phyloP scores from a whole-genome alignment of 2,797 vertebrate species.

The Poeciliopsis infans region DNA sequence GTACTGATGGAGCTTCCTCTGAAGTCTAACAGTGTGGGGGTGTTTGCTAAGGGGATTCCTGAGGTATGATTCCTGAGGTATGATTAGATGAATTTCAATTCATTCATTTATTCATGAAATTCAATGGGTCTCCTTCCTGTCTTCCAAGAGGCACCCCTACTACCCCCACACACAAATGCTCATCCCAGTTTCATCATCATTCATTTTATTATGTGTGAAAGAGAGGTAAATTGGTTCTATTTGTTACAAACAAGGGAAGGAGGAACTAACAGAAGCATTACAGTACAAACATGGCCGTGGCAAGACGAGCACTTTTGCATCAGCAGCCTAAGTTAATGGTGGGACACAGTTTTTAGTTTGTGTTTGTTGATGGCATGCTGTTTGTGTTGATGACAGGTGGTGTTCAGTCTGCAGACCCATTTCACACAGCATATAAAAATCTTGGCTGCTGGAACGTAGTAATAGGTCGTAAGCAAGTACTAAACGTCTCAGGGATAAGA shows the following conservation, averaged over 20 bases:
- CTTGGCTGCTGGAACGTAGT: conserved; percentile 40
- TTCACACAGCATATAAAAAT: conserved; percentile 59
- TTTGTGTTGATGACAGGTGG: conserved; percentile 71
- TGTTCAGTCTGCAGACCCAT: conserved; percentile 56
- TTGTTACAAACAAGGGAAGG: conserved; percentile 69
- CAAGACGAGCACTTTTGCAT: conserved; percentile 71
- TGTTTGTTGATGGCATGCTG: conserved; percentile 65
- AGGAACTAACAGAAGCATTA: conserved; percentile 69
- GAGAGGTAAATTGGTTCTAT: conserved; percentile 75
- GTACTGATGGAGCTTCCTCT: conserved; percentile 62
- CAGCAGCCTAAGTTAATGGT: conserved; percentile 67
- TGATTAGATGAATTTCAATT: conserved; percentile 84
- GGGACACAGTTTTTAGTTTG: conserved; percentile 72
- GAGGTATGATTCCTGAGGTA: conserved; percentile 77
- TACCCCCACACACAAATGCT: conserved; percentile 61
- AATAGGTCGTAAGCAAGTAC: conserved; percentile 38
- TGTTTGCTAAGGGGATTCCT: conserved; percentile 62
- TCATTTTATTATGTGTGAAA: conserved; percentile 80
- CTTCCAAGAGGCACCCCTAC: conserved; percentile 65
- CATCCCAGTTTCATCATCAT: conserved; percentile 77
- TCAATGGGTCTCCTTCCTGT: conserved; percentile 75
- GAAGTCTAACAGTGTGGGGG: conserved; percentile 41
- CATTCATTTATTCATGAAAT: conserved; percentile 85
- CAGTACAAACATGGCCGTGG: conserved; percentile 68
- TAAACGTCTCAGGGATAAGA: conserved; percentile 47